phyloP scores from a whole-genome alignment of 2,797 vertebrate genomes.

The Hoplostethus mediterraneus region DNA sequence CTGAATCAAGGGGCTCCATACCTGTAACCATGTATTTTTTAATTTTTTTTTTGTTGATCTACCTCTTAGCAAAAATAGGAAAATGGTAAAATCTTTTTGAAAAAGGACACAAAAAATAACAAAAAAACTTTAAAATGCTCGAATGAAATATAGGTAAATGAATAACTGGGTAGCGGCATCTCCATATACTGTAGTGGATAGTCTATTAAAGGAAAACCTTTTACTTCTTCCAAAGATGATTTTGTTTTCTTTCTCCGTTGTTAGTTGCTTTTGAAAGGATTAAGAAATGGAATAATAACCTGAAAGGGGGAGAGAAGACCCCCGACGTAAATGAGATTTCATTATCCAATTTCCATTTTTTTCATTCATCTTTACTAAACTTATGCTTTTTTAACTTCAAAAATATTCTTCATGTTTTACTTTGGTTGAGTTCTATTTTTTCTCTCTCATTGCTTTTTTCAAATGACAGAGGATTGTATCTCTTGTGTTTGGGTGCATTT shows the following conservation, averaged over 20 bases:
- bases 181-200: constrained; percentile 92
- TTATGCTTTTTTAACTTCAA: constrained; percentile 75
- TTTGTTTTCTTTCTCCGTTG: constrained; percentile 78
- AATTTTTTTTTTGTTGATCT: constrained; percentile 94
- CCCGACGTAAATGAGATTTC: constrained; percentile 70
- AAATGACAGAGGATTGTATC: constrained; percentile 88
- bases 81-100: constrained; percentile 72
- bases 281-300: constrained; percentile 74
- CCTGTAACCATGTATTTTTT: constrained; percentile 85
- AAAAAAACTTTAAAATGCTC: constrained; percentile 78
- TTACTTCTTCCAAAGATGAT: constrained; percentile 88
- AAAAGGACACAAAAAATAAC: constrained; percentile 76
- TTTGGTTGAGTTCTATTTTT: constrained; percentile 71
- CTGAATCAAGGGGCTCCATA: constrained; percentile 72
- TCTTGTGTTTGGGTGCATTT: constrained; percentile 85
- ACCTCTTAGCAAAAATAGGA: constrained; percentile 92
- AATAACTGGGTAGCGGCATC: constrained; percentile 91
- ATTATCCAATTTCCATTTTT: constrained; percentile 69
- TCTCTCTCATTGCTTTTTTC: constrained; percentile 61
- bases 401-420: constrained; percentile 66
- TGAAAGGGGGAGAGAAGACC: constrained; percentile 63
- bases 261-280: constrained; percentile 74
- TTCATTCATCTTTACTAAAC: constrained; percentile 70
- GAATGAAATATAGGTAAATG: constrained; percentile 81
- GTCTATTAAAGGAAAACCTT: constrained; percentile 81